Base-by-base conservation (phyloP, 2,888 invertebrate genomes). In the Papilio protenor region DNA sequence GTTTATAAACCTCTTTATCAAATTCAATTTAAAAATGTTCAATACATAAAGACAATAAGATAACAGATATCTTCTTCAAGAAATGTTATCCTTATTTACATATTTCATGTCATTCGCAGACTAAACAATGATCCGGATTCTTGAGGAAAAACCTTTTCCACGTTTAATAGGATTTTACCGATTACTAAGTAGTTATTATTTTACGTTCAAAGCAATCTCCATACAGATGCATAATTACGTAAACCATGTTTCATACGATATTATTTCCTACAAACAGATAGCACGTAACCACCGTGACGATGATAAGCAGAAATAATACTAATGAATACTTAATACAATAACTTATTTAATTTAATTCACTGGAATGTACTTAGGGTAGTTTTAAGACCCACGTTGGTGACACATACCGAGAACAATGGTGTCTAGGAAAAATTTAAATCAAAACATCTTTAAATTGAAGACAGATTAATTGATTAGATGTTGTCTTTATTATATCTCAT, bases 71-170 rank as follows among this genome's bases (percentile, higher is more conserved):
- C 27, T 18, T 18, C 2, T 18, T 18, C 14, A 16, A 12, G 18
- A 16, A 64, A 64, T 40, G 18, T 2, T 10, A 21, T 57, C 10
- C 21, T 59, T 66, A 40, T 66, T 69, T 69, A 45, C 66, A 69
- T 66, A 40, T 66, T n/a, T 21, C 3, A 45, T 45, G 45, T 21
- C 27, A 11, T 49, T n/a, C 10, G 23, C 6, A 49, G 49, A 71
- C 49, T 10, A 71, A 71, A 71, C 71, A 71, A 52, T 52, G 4
- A 61, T 49, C 23, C 45, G 47, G 45, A 64, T 73, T 57, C 12
- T 23, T n/a, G 2, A 79, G 78, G 78, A 76, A 79, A 79, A 79
- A 73, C 78, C 78, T 66, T 79, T 79, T 76, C 76, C 76, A 73
- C 47, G 69, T 66, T 49, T 59, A 70, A 70, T 57, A 76, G 73